Percentiles rank a stretch among this genome's conserved stretches.
Evolutionary conservation across 2,113 vertebrate species (phyloP).

Genomic region (Todiramphus chloris): DNA sequence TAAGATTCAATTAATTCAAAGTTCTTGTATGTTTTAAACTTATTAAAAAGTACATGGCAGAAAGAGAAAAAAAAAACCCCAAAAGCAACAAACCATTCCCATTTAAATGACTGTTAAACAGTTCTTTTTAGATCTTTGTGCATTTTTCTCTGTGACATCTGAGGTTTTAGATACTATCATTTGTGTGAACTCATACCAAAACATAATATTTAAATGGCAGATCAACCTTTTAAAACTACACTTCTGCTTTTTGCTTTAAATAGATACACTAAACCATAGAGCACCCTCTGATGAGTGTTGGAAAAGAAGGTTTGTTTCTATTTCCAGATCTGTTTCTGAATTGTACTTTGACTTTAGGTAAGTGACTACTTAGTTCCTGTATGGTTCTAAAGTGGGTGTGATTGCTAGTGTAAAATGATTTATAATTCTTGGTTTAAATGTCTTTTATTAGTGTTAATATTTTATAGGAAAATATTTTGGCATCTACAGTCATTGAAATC

Average conservation of each 20-base stretch:
- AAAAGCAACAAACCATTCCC: neutral
- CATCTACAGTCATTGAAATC: fast-evolving
- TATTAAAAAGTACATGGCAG: neutral
- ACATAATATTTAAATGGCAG: neutral
- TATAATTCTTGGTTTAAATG: neutral
- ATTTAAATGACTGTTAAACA: neutral
- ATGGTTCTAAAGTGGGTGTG: neutral
- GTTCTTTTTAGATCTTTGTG: neutral
- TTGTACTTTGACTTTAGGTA: neutral
- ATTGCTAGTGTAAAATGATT: neutral
- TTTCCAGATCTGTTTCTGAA: neutral
- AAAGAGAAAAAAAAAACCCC: no score
- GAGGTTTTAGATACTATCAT: neutral
- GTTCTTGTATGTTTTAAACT: neutral
- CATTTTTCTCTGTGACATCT: neutral
- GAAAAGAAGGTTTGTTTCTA: neutral
- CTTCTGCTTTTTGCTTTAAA: neutral
- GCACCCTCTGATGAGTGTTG: neutral
- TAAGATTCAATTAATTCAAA: neutral
- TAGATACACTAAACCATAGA: neutral
- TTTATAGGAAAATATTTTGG: neutral
- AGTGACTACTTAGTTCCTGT: neutral
- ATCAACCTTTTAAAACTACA: neutral
- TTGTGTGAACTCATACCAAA: neutral
- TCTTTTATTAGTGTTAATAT: neutral